phyloP scores from a whole-genome alignment of 2,888 invertebrate species.

The Limnephilus lunatus region DNA sequence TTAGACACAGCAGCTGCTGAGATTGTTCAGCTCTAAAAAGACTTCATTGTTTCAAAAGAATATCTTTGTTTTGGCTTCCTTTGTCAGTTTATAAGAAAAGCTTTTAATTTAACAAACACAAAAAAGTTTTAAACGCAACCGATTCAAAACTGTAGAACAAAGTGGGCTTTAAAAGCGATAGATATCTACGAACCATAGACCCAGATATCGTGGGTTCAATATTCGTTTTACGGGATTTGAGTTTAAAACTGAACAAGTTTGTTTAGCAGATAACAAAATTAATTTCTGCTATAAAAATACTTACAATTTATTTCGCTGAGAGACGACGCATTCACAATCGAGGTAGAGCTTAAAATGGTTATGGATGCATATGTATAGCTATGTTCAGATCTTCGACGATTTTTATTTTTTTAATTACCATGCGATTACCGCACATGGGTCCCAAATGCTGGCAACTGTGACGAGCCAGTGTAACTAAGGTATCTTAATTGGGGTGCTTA shows the following conservation, averaged over 20 bases:
- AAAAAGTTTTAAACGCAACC: not conserved
- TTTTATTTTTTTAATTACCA: no score
- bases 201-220: not conserved
- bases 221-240: not conserved
- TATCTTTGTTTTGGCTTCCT: slow-evolving; percentile 2
- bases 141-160: not conserved
- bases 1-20: not conserved
- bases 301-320: no score
- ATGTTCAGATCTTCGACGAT: no score
- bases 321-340: no score
- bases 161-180: not conserved
- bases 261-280: not conserved
- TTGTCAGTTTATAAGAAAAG: slow-evolving; percentile 2
- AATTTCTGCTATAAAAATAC: no score
- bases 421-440: no score
- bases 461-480: no score
- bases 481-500: no score
- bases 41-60: not conserved
- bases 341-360: no score
- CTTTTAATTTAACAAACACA: not conserved
- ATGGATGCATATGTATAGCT: no score
- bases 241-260: not conserved
- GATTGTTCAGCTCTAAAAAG: not conserved
- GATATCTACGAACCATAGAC: not conserved
- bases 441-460: no score